Evolutionary conservation across 2,113 vertebrate genomes (phyloP).

Genomic region (Poicephalus meyeri): DNA sequence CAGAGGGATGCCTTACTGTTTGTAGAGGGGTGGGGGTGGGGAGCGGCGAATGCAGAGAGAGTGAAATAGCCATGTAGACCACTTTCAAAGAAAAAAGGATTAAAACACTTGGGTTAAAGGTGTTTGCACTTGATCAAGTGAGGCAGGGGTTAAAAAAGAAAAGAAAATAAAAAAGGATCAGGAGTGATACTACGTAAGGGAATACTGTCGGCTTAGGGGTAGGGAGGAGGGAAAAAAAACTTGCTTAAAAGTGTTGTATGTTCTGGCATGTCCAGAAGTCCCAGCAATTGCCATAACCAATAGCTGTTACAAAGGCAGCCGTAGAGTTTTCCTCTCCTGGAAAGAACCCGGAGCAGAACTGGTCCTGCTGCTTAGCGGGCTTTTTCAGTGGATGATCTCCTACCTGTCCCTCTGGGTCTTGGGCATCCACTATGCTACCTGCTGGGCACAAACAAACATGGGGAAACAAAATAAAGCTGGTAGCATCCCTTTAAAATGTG

Average conservation of each 20-base stretch:
- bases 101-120: neutral
- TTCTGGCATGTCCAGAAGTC: neutral
- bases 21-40: fast-evolving
- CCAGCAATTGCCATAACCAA: fast-evolving
- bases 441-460: fast-evolving
- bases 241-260: neutral
- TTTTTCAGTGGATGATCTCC: neutral
- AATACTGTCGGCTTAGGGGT: neutral
- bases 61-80: neutral
- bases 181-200: neutral
- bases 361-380: fast-evolving
- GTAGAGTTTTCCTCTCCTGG: neutral
- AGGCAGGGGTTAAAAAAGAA: neutral
- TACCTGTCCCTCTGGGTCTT: neutral
- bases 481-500: neutral
- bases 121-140: neutral
- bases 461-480: neutral
- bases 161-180: neutral
- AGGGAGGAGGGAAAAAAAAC: neutral
- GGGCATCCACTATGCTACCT: neutral
- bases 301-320: neutral
- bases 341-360: neutral
- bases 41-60: neutral
- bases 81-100: neutral
- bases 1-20: neutral